Evolutionary conservation across 2,113 vertebrate species (phyloP).

Genomic region (Trinectes maculatus): DNA sequence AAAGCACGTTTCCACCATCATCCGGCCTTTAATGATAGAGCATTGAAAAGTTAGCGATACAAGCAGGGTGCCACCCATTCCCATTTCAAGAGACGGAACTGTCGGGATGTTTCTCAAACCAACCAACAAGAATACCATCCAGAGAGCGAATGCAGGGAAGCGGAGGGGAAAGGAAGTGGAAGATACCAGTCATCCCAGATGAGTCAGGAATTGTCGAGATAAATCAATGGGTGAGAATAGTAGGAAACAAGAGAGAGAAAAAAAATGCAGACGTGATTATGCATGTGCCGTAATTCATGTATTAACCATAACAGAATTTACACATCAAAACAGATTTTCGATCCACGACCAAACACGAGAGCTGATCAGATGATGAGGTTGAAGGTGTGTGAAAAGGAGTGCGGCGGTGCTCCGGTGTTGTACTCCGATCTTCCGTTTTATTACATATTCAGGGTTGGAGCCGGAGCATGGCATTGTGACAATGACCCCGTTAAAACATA

Average conservation of each 20-base stretch:
- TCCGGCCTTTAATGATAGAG: slow-evolving; percentile 20
- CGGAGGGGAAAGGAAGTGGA: slow-evolving; percentile 24
- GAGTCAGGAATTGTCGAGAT: slow-evolving; percentile 58
- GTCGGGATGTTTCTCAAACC: slow-evolving; percentile 10
- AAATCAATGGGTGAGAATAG: slow-evolving; percentile 64
- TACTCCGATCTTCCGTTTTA: slow-evolving; percentile 38
- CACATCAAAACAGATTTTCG: slow-evolving; percentile 82
- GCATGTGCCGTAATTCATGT: slow-evolving; percentile 75
- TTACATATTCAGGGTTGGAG: slow-evolving; percentile 22
- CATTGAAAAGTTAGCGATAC: slow-evolving; percentile 28
- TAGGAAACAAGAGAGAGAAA: slow-evolving; percentile 12
- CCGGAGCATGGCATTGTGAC: not conserved
- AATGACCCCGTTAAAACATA: slow-evolving; percentile 13
- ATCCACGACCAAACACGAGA: slow-evolving; percentile 76
- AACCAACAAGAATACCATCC: slow-evolving; percentile 28
- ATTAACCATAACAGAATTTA: slow-evolving; percentile 82
- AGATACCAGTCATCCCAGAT: slow-evolving; percentile 34
- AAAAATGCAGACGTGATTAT: slow-evolving; percentile 64
- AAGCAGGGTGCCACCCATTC: slow-evolving; percentile 18
- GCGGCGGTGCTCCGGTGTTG: slow-evolving; percentile 8
- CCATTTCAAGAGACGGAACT: slow-evolving; percentile 19
- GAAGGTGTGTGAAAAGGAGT: slow-evolving; percentile 54
- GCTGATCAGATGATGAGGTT: slow-evolving; percentile 78
- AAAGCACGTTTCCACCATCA: slow-evolving; percentile 6
- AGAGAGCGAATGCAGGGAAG: slow-evolving; percentile 2